A percentile compares a stretch with the other conserved stretches of the same genome.
phyloP scores from a whole-genome alignment of 2,113 vertebrate species.

The Thryonomys swinderianus region DNA sequence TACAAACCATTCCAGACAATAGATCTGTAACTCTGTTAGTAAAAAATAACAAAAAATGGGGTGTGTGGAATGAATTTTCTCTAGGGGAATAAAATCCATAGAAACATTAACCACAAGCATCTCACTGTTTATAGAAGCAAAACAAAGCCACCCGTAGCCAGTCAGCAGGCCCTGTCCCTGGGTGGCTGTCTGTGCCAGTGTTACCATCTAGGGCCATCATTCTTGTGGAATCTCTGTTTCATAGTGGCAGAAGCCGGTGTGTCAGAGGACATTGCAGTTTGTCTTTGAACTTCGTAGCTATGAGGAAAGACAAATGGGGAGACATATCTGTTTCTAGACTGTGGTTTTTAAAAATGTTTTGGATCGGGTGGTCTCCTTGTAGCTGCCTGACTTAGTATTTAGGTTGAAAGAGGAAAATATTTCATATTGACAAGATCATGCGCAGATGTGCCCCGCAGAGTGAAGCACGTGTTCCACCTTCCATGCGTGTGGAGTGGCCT shows the following conservation, averaged over 20 bases:
- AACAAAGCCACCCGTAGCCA: conserved; percentile 63
- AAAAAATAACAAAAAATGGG: conserved; percentile 50
- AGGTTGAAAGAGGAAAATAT: conserved; percentile 82
- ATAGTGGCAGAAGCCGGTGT: neutral
- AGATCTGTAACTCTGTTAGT: conserved; percentile 77
- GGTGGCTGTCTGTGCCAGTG: conserved; percentile 37
- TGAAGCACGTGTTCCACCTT: conserved; percentile 81
- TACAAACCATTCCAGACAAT: conserved; percentile 81
- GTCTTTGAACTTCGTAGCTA: conserved; percentile 23
- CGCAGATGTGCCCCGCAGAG: conserved; percentile 85
- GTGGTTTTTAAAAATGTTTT: conserved; percentile 74
- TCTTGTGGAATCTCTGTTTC: conserved; percentile 28
- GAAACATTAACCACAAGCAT: conserved; percentile 76
- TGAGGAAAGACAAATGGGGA: neutral
- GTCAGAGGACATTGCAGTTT: conserved; percentile 27
- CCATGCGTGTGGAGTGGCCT: conserved; percentile 76
- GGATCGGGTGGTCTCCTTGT: conserved; percentile 54
- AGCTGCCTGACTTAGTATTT: conserved; percentile 76
- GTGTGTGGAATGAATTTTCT: conserved; percentile 71
- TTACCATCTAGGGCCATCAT: conserved; percentile 19
- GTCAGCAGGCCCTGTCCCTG: conserved; percentile 46
- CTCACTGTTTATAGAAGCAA: conserved; percentile 76
- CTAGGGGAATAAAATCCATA: conserved; percentile 75
- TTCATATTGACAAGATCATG: conserved; percentile 86
- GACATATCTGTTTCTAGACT: conserved; percentile 53